These are phyloP conservation scores for Mythimna pallens DNA, from an alignment of 2,888 invertebrate species.

Conservation along the genomic window DNA sequence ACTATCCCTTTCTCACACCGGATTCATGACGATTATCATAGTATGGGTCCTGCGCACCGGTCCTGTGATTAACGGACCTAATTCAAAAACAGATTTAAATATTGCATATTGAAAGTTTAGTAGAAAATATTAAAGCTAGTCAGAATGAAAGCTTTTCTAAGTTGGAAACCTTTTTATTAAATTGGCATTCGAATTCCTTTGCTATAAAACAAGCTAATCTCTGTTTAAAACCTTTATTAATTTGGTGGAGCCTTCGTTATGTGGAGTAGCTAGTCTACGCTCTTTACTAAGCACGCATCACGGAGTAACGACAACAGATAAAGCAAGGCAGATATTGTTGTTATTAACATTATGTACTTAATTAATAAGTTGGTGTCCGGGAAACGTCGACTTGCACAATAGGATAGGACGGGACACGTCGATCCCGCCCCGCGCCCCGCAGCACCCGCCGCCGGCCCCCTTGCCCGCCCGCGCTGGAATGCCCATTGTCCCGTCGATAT, in stretches of 20 bases:
- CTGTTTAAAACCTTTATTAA: conserved; percentile 1
- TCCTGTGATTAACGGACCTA: conserved; percentile 32
- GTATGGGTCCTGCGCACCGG: conserved; percentile 1
- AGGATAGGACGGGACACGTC: conserved; percentile 79
- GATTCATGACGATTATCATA: no score
- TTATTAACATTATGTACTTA: conserved; percentile 73
- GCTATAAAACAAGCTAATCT: background rate
- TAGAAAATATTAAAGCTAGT: conserved; percentile 1
- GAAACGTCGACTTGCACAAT: conserved; percentile 77
- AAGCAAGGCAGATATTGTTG: conserved; percentile 64
- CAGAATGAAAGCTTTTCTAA: conserved; percentile 1
- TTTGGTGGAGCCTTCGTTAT: background rate
- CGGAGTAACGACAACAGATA: conserved; percentile 49
- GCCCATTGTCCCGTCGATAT: conserved; percentile 87
- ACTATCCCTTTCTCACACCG: no score
- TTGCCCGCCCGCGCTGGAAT: conserved; percentile 78
- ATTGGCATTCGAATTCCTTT: background rate
- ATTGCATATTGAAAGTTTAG: background rate
- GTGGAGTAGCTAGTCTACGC: conserved; percentile 1
- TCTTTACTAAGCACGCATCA: conserved; percentile 27
- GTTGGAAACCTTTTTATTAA: conserved; percentile 1
- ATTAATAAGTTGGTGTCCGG: conserved; percentile 80
- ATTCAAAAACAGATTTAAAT: conserved; percentile 27
- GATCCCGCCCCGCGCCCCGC: conserved; percentile 66
- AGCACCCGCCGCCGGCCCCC: conserved; percentile 62